These are phyloP conservation scores for Cyphomyrus plagiostoma DNA, from an alignment of 2,113 vertebrate species.

Conservation along the genomic window DNA sequence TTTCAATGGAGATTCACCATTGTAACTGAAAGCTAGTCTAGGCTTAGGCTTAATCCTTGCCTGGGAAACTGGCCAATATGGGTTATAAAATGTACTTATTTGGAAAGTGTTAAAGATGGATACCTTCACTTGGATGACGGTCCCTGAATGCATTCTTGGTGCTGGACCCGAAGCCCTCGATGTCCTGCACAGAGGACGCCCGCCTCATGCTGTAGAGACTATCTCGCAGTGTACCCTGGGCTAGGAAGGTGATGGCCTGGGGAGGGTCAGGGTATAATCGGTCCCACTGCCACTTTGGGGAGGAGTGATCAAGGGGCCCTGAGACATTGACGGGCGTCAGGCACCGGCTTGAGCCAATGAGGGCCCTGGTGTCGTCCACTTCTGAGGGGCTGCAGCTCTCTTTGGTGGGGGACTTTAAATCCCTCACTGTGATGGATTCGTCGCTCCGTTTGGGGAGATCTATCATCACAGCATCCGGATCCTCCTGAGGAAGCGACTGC, in stretches of 20 bases:
- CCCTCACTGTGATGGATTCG: constrained; percentile 82
- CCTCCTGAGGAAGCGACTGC: constrained; percentile 92
- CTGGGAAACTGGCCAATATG: neutral
- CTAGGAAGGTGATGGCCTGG: constrained; percentile 74
- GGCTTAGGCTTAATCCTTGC: too few species aligned
- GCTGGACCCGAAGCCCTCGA: constrained; percentile 82
- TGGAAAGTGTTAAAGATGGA: neutral
- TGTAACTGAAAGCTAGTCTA: too few species aligned
- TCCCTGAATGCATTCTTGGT: constrained; percentile 81
- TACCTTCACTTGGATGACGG: constrained; percentile 87
- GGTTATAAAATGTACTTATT: neutral
- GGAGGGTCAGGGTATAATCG: constrained; percentile 75
- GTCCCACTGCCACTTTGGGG: constrained; percentile 85
- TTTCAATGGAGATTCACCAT: too few species aligned
- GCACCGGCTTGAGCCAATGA: constrained; percentile 81
- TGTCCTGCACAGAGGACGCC: constrained; percentile 92
- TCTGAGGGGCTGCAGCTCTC: constrained; percentile 84
- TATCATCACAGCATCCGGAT: constrained; percentile 88
- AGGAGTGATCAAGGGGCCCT: constrained; percentile 88
- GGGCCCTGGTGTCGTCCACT: constrained; percentile 85
- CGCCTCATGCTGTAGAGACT: constrained; percentile 86
- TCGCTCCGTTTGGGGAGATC: constrained; percentile 83
- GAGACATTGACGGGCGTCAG: constrained; percentile 77
- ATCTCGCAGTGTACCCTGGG: constrained; percentile 81
- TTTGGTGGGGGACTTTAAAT: constrained; percentile 85